Evolutionary conservation across 1,140 invertebrate genomes (phyloP).

Genomic region (Drosophila navojoa): DNA sequence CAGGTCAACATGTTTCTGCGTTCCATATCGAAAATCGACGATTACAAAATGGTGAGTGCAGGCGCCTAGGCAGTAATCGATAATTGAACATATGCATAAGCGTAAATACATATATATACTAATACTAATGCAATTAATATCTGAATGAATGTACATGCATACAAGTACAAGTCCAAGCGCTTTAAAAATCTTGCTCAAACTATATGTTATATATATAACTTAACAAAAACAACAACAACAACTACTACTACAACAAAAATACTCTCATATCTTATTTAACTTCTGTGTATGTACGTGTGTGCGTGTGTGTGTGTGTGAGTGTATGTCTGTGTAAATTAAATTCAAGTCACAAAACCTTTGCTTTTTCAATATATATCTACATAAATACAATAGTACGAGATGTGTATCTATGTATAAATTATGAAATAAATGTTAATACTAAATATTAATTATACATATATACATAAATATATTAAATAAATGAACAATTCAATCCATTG

Average conservation of each 20-base stretch:
- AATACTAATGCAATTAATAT: slow-evolving; percentile 1
- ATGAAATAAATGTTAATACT: slow-evolving; percentile 7
- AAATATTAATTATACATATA: slow-evolving; percentile 25
- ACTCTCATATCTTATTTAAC: slow-evolving; percentile 41
- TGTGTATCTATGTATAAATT: slow-evolving; percentile 39
- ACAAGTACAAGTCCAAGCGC: slow-evolving; percentile 55
- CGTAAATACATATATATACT: not conserved
- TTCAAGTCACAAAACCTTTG: slow-evolving; percentile 33
- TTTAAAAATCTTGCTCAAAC: slow-evolving; percentile 64
- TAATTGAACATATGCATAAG: slow-evolving; percentile 2
- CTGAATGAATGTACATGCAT: slow-evolving; percentile 23
- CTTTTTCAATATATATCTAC: slow-evolving; percentile 17
- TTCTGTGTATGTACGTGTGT: slow-evolving; percentile 33
- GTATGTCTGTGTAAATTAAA: slow-evolving; percentile 26
- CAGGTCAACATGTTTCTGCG: slow-evolving; percentile 96
- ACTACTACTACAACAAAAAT: too few species aligned
- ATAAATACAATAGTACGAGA: slow-evolving; percentile 10
- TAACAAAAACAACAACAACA: not conserved
- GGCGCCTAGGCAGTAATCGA: slow-evolving; percentile 42
- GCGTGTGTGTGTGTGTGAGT: slow-evolving; percentile 32
- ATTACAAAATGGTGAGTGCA: slow-evolving; percentile 98
- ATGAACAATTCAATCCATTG: slow-evolving; percentile 14
- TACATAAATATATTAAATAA: slow-evolving; percentile 26
- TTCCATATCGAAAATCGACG: slow-evolving; percentile 99
- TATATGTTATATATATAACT: slow-evolving; percentile 12